Percentiles rank a stretch among this genome's conserved stretches.
These are phyloP conservation scores for Gallinago media DNA, from an alignment of 2,113 vertebrate species.

Conservation along the genomic window DNA sequence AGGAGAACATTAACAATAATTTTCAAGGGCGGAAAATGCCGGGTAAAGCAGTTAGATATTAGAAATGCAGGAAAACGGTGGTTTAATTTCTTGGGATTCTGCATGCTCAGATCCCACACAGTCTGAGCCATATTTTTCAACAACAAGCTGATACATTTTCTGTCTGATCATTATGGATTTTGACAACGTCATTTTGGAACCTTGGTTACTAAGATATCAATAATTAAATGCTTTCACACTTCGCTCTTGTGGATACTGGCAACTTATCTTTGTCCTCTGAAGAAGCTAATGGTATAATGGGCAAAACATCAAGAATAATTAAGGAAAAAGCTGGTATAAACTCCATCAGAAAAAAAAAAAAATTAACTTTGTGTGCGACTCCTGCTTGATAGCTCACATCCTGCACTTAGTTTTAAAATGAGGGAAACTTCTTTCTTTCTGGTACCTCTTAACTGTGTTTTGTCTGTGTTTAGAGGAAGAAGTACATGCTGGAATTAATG, in stretches of 20 bases:
- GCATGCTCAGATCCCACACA: not conserved
- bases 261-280: constrained; percentile 79
- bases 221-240: constrained; percentile 83
- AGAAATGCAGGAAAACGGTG: not conserved
- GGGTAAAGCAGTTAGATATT: not conserved
- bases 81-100: not conserved
- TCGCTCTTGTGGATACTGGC: constrained; percentile 73
- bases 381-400: constrained; percentile 9
- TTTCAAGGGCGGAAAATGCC: not conserved
- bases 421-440: constrained; percentile 33
- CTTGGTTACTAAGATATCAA: constrained; percentile 81
- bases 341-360: constrained; percentile 53
- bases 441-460: constrained; percentile 22
- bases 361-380: not conserved
- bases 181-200: constrained; percentile 76
- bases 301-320: constrained; percentile 83
- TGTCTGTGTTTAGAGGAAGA: constrained; percentile 35
- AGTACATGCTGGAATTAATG: constrained; percentile 34
- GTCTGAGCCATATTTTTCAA: not conserved
- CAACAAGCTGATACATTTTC: constrained; percentile 59
- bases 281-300: constrained; percentile 80
- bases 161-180: constrained; percentile 74
- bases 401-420: constrained; percentile 34
- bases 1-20: constrained; percentile 5
- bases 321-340: constrained; percentile 69